Percentiles rank a stretch among this genome's conserved stretches.
Evolutionary conservation across 2,797 vertebrate species (phyloP).

Genomic region (Pantherophis vulpinus): DNA sequence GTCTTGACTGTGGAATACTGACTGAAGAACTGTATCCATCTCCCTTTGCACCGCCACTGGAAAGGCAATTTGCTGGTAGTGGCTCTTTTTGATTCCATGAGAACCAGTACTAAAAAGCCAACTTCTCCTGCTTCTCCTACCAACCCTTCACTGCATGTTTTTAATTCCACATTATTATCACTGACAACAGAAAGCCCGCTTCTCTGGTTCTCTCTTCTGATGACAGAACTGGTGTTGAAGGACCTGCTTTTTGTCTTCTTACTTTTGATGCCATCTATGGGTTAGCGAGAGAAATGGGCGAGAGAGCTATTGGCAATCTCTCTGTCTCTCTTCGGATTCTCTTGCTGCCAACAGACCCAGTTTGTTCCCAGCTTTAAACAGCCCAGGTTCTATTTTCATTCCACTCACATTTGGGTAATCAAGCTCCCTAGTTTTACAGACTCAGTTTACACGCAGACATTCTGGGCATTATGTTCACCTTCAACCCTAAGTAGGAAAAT

Average conservation of each 20-base stretch:
- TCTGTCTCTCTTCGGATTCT: neutral
- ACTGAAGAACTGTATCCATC: neutral
- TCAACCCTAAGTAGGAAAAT: neutral
- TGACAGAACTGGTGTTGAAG: neutral
- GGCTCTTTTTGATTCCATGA: neutral
- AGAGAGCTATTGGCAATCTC: neutral
- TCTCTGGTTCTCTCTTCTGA: neutral
- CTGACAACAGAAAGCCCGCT: neutral
- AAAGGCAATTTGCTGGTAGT: neutral
- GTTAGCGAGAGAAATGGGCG: neutral
- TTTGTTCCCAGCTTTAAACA: neutral
- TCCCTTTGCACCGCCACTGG: neutral
- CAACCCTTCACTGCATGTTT: neutral
- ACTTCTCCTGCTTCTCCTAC: neutral
- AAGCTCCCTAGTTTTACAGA: neutral
- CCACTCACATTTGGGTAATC: neutral
- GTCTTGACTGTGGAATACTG: neutral
- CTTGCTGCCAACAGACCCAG: neutral
- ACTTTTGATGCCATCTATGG: neutral
- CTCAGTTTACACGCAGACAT: neutral
- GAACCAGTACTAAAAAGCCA: neutral
- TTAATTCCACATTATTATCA: neutral
- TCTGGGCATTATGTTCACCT: neutral
- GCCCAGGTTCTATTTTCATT: neutral
- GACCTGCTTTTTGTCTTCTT: neutral